Evolutionary conservation across 2,888 invertebrate genomes (phyloP), one percentile per base, ranked within the genome.

Genomic region (Dicyrtomina minuta): DNA sequence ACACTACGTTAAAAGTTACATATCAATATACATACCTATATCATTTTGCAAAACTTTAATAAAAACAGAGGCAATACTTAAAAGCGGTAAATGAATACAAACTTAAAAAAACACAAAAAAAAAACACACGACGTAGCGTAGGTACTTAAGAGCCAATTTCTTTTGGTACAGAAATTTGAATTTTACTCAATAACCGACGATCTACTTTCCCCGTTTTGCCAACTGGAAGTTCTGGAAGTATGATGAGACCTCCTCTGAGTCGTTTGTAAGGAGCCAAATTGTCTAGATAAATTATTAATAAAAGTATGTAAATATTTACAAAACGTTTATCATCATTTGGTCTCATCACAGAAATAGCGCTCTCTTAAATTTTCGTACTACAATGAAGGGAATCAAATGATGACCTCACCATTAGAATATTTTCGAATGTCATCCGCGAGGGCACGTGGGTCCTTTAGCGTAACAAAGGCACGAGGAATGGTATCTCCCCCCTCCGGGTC

Each of bases 401-500:
- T 26, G 13, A 68, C 3, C 41, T 59, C 46, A 74, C 76, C 64
- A 56, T 76, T 74, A 12, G 76, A 62, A 58, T 69, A 76, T 26
- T 73, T 62, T n/a, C 62, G 27, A 58, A 76, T 65, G 46, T 76
- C 73, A 27, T 72, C 69, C 0, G 71, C 27, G 6, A 64, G 70
- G 1, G 62, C 53, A 3, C 27, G 27, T n/a, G 15, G 0, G 56
- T 39, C n/a, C 62, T 62, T 68, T 1, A 74, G 22, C 0, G 72
- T 75, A 26, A 75, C 71, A 66, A 76, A 69, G 6, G 75, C 76
- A 33, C 33, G 53, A 1, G 77, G 77, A 43, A 77, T 68, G 4
- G 70, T 70, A 66, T 75, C 77, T 8, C 75, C 75, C 8, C 75
- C 74, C 15, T 77, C 66, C 15, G 75, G 74, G 65, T 75, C 75